Evolutionary conservation across 2,888 invertebrate species (phyloP), one percentile per base, ranked within the genome.

Genomic region (Cremastinae sp.): DNA sequence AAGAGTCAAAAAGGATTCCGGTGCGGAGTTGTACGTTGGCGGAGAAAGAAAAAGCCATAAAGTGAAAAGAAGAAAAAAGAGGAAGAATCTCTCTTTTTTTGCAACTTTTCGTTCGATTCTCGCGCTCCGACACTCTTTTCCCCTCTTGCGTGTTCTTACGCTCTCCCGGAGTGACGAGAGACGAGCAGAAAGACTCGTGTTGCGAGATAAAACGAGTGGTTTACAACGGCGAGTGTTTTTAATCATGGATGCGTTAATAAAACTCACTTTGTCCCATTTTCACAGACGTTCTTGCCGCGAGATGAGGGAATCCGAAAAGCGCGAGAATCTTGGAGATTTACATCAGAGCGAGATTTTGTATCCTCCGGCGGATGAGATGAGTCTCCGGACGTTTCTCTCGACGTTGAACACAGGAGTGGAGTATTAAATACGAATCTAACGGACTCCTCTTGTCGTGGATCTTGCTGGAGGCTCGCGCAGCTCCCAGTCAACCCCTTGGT

Each of bases 241-340:
- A 80, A 80, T 83, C 80, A 79, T 77, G 80, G 82, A 80, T 80
- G 80, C 76, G 79, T 83, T 83, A 82, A 82, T 79, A 79, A 79
- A 82, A 81, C 79, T 78, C 58, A 78, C 80, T 81, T 83, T 80
- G 77, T 75, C 72, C 58, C 70, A 70, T 76, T 76, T 73, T 69
- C 69, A 53, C 64, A 64, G 49, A 72, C 64, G 68, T 68, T 75
- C 64, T 76, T 51, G 37, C 7, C 41, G 39, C 9, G 22, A 49
- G 14, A n/a, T n/a, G n/a, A n/a, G n/a, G n/a, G n/a, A n/a, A n/a
- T n/a, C n/a, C n/a, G n/a, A n/a, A n/a, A n/a, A n/a, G n/a, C n/a
- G n/a, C n/a, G n/a, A n/a, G n/a, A n/a, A n/a, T n/a, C n/a, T n/a
- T n/a, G n/a, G n/a, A n/a, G n/a, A n/a, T n/a, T n/a, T n/a, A n/a